These are phyloP conservation scores for Zoroaster sp. DNA, from an alignment of 53 echinoderm and acorn worm genomes.

Conservation along the genomic window DNA sequence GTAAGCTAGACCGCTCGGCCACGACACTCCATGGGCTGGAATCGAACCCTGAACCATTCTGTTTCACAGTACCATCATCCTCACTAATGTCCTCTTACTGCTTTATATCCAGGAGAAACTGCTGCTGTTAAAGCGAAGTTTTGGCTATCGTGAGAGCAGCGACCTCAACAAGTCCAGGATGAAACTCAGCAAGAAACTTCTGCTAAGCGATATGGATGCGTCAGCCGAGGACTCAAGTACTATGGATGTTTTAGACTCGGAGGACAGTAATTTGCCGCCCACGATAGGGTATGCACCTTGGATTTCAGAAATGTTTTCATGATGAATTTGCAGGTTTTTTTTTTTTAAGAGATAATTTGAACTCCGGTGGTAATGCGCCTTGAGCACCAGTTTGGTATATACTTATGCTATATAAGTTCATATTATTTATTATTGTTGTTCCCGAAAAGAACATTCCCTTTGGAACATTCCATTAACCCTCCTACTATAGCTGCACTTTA, in stretches of 20 bases:
- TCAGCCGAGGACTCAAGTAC: slow-evolving; percentile 53
- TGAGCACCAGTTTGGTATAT: no score
- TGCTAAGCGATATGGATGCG: slow-evolving; percentile 38
- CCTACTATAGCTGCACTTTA: no score
- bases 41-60: no score
- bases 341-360: background rate
- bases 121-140: slow-evolving; percentile 70
- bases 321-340: background rate
- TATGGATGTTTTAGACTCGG: slow-evolving; percentile 51
- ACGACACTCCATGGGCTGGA: no score
- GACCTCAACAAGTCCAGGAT: slow-evolving; percentile 46
- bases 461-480: no score
- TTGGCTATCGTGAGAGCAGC: slow-evolving; percentile 70
- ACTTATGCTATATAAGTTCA: no score
- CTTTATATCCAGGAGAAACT: slow-evolving; percentile 65
- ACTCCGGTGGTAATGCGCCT: background rate
- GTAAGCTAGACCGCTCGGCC: no score
- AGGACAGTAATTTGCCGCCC: slow-evolving; percentile 24
- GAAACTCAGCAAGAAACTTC: slow-evolving; percentile 28
- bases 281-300: background rate
- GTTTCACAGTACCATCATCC: background rate
- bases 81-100: background rate
- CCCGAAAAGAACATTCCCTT: no score
- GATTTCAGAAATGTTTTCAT: no score
- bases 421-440: no score